Percentiles rank a stretch among this genome's conserved stretches.
These are phyloP conservation scores for Seira sanloemensis DNA, from an alignment of 2,888 invertebrate species.

Conservation along the genomic window DNA sequence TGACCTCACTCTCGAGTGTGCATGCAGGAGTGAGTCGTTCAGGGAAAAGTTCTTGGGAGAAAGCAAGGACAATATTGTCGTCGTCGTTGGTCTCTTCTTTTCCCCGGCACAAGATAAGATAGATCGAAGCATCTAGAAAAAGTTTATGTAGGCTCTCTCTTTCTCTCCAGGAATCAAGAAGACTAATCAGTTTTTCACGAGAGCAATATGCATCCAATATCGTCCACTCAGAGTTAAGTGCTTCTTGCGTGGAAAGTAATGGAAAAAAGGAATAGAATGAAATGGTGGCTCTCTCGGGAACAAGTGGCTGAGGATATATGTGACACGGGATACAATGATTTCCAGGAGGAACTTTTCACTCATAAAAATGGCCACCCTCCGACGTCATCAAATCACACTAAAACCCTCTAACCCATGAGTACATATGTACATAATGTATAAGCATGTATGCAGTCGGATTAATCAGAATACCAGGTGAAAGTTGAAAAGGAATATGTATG, in stretches of 20 bases:
- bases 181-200: not conserved
- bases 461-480: not conserved
- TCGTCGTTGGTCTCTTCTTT: not conserved
- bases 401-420: too few relatives aligned
- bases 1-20: constrained; percentile 20
- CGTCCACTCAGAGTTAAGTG: not conserved
- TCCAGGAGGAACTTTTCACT: too few relatives aligned
- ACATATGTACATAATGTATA: not conserved
- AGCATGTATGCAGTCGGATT: not conserved
- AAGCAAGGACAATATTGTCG: not conserved
- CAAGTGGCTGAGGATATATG: not conserved
- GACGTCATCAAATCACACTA: not conserved
- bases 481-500: not conserved
- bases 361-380: not conserved
- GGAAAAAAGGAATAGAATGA: not conserved
- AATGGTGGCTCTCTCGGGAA: not conserved
- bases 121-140: not conserved
- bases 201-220: constrained; percentile 22
- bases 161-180: not conserved
- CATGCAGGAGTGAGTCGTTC: too few relatives aligned
- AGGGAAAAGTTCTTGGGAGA: not conserved
- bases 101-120: not conserved
- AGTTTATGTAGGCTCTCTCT: too few relatives aligned
- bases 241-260: not conserved
- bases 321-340: not conserved